Conservation (phyloP, 2,888 invertebrate species). For the Drosophila meridionalis region DNA sequence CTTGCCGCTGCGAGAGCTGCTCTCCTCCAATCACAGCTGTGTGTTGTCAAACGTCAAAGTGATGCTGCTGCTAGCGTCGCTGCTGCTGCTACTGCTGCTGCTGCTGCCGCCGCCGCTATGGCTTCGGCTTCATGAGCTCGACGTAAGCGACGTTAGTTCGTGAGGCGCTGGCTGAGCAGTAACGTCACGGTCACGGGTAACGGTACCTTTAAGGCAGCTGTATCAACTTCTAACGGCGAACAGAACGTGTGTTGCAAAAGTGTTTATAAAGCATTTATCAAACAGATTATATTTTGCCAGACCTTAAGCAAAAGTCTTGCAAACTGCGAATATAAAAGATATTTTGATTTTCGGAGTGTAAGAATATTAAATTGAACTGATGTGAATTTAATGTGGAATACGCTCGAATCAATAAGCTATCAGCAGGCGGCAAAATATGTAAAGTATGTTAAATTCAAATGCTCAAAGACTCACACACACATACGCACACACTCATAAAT, state of each 20-base stretch:
- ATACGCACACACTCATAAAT: no score
- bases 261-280: conserved; percentile 15
- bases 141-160: conserved; percentile 68
- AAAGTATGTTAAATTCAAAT: conserved; percentile 26
- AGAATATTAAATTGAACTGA: conserved; percentile 20
- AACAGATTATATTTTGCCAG: conserved; percentile 7
- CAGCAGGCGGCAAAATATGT: conserved; percentile 17
- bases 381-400: conserved; percentile 21
- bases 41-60: conserved; percentile 62
- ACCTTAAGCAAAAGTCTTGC: neutral
- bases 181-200: conserved; percentile 61
- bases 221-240: conserved; percentile 14
- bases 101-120: conserved; percentile 44
- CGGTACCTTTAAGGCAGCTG: conserved; percentile 6
- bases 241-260: conserved; percentile 29
- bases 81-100: conserved; percentile 57
- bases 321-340: neutral
- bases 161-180: conserved; percentile 75
- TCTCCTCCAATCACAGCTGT: conserved; percentile 66
- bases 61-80: conserved; percentile 59
- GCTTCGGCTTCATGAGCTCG: conserved; percentile 23
- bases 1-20: conserved; percentile 27
- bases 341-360: conserved; percentile 14
- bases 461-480: neutral
- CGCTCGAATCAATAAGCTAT: conserved; percentile 46